Base-by-base conservation (phyloP, 2,797 vertebrate species). In the Etheostoma perlongum region DNA sequence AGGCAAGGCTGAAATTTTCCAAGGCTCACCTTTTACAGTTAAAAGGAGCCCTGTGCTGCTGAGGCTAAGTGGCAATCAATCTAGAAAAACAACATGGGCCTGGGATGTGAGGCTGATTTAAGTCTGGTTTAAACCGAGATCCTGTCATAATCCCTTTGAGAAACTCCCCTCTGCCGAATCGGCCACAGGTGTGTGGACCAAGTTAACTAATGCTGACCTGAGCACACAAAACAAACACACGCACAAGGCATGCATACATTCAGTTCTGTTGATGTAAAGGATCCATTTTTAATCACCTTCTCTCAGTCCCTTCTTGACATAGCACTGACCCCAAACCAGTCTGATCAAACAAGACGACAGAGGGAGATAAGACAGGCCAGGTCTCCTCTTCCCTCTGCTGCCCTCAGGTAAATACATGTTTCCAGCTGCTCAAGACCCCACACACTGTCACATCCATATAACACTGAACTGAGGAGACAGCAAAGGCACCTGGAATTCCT, bases 61-160 rank as follows among this genome's bases (percentile, higher is more conserved):
- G 73, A 84, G 58, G 58, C 79, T 84, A 90, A 88, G 82, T 88
- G 83, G 84, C 62, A 63, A 91, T 91, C 85, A 84, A 87, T 91
- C 85, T 78, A 21, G 13, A 79, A 63, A 55, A 76, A 69, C 69
- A 78, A 76, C 77, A 78, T 55, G 77, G 61, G 85, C 81, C 76
- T 13, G 57, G 30, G 82, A 87, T 84, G 69, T 68, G 69, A 74
- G 60, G 77, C 62, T 23, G 85, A 85, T 25, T 25, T 78, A 77
- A 53, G 78, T 78, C 73, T 63, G 84, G 64, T 85, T 85, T 88
- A 80, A 74, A 83, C 46, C 19, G 23, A 84, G 74, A 78, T 83
- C 73, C 76, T 73, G 82, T 85, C 82, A 84, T 81, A 89, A 89
- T 81, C 75, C 76, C 70, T 83, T 55, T 65, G 71, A 84, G 62